Conservation (phyloP, 1,140 invertebrate genomes). For the Zaprionus inermis region DNA sequence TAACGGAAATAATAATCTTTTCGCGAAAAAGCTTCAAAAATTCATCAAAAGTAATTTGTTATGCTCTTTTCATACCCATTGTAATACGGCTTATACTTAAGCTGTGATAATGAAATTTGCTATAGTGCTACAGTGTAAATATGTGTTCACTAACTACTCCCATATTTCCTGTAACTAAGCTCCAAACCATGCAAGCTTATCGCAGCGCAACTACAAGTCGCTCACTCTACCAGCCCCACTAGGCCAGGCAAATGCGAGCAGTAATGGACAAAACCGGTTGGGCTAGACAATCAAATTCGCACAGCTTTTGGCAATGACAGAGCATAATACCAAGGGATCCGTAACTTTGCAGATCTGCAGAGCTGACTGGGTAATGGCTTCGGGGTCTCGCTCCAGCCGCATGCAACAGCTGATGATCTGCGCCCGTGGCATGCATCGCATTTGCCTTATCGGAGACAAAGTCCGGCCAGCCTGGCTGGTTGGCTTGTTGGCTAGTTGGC, state of each 20-base stretch:
- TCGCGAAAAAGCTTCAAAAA: too few relatives aligned
- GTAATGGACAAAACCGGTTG: slow-evolving; percentile 20
- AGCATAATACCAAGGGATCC: slow-evolving; percentile 2
- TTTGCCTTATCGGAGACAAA: slow-evolving; percentile 13
- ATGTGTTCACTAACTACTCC: background rate
- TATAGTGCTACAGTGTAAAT: background rate
- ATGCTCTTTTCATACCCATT: too few relatives aligned
- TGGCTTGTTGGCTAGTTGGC: background rate
- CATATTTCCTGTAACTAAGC: background rate
- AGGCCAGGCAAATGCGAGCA: background rate
- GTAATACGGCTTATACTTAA: too few relatives aligned
- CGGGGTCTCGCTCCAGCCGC: background rate
- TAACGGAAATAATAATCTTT: too few relatives aligned
- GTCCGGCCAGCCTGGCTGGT: background rate
- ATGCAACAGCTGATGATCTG: slow-evolving; percentile 6
- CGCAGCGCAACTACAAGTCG: background rate
- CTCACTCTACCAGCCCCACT: background rate
- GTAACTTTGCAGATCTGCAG: background rate
- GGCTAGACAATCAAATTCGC: slow-evolving; percentile 17
- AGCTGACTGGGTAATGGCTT: background rate
- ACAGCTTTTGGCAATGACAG: slow-evolving; percentile 31
- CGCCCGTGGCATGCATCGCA: slow-evolving; percentile 3
- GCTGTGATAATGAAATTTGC: background rate
- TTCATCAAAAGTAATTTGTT: too few relatives aligned
- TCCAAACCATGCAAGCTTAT: background rate